phyloP scores from a whole-genome alignment of 2,113 vertebrate species.

The Thryonomys swinderianus region DNA sequence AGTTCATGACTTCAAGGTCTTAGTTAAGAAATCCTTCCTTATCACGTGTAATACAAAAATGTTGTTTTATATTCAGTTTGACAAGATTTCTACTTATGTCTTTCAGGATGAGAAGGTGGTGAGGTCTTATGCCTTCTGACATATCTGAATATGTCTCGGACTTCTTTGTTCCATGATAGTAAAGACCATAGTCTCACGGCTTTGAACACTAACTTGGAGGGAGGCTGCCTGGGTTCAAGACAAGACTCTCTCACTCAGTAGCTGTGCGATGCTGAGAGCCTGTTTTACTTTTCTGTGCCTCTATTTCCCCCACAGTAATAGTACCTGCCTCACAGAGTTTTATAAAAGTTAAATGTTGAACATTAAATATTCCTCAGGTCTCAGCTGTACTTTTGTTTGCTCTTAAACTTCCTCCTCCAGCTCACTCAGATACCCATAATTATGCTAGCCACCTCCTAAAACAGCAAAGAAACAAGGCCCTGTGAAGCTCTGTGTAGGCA shows the following conservation, averaged over 20 bases:
- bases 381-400: neutral
- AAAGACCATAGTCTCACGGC: rapidly evolving
- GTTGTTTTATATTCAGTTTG: neutral
- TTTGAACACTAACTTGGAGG: neutral
- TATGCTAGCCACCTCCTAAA: neutral
- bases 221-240: neutral
- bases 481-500: rapidly evolving
- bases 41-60: neutral
- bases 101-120: neutral
- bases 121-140: neutral
- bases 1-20: neutral
- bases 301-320: neutral
- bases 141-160: neutral
- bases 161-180: neutral
- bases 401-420: neutral
- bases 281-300: neutral
- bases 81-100: neutral
- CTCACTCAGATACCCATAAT: neutral
- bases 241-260: neutral
- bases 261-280: neutral
- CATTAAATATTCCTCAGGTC: neutral
- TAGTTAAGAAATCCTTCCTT: neutral
- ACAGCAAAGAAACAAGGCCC: neutral
- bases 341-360: neutral
- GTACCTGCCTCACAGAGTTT: neutral